Percentiles rank a stretch among this genome's conserved stretches.
Evolutionary conservation across 2,113 vertebrate species (phyloP).

Genomic region (Mola mola): DNA sequence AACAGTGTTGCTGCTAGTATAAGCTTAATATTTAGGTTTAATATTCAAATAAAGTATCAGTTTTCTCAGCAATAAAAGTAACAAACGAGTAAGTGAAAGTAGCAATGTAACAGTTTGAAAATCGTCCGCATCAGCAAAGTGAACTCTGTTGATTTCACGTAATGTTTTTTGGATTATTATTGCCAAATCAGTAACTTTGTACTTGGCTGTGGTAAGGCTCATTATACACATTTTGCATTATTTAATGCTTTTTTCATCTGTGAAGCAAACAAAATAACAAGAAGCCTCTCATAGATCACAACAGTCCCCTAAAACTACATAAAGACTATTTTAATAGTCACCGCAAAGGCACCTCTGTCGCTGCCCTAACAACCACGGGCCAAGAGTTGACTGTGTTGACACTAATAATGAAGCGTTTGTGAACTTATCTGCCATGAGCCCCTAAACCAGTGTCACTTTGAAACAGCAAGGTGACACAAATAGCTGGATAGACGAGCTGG

Average conservation of each 20-base stretch:
- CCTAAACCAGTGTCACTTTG: slow-evolving; percentile 42
- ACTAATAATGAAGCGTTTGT: slow-evolving; percentile 53
- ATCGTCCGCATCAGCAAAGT: too few species aligned
- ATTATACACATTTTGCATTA: background rate
- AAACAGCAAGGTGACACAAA: slow-evolving; percentile 62
- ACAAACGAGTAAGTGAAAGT: too few species aligned
- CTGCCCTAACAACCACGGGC: slow-evolving; percentile 36
- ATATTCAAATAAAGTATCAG: too few species aligned
- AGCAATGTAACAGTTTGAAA: too few species aligned
- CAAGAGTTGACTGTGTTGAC: slow-evolving; percentile 28
- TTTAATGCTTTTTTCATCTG: background rate
- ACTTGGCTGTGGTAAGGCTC: background rate
- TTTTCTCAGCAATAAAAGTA: too few species aligned
- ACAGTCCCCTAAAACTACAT: slow-evolving; percentile 32
- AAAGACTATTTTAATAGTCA: slow-evolving; percentile 31
- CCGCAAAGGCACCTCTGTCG: slow-evolving; percentile 23
- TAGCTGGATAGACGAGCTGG: slow-evolving; percentile 63
- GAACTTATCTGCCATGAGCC: slow-evolving; percentile 38
- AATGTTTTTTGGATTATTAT: background rate
- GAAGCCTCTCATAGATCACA: background rate
- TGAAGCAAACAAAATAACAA: slow-evolving; percentile 7
- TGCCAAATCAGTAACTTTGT: background rate
- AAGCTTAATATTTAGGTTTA: too few species aligned
- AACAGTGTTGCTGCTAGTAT: too few species aligned
- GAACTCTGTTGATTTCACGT: too few species aligned